A percentile compares a stretch with the other conserved stretches of the same genome.
phyloP scores from a whole-genome alignment of 2,888 invertebrate genomes.

The Harpalus rubripes region DNA sequence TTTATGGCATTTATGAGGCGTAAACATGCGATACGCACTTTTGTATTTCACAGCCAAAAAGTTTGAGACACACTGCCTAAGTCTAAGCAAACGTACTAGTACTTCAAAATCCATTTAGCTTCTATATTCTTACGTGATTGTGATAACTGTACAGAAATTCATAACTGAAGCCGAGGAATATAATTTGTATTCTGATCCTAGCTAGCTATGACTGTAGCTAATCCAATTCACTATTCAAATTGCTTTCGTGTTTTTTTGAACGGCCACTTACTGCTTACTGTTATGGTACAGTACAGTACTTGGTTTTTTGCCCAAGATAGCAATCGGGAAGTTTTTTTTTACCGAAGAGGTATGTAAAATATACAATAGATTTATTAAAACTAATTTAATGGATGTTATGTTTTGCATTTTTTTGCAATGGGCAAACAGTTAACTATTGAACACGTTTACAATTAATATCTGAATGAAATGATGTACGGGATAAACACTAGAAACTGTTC shows the following conservation, averaged over 20 bases:
- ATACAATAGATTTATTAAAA: conserved; percentile 3
- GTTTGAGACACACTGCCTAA: no score
- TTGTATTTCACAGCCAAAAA: no score
- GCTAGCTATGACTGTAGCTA: neutral
- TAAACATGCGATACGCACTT: no score
- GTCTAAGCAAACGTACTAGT: neutral
- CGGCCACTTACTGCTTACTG: conserved; percentile 18
- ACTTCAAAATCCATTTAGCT: conserved; percentile 51
- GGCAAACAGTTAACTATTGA: neutral
- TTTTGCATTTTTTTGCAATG: neutral
- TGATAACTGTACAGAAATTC: conserved; percentile 48
- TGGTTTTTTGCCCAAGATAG: conserved; percentile 18
- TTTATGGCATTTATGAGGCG: no score
- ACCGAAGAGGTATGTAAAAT: neutral
- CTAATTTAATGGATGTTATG: neutral
- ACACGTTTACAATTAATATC: neutral
- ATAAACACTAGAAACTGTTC: no score
- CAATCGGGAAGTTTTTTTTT: conserved; percentile 17
- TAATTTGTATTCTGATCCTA: conserved; percentile 43
- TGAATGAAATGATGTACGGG: neutral
- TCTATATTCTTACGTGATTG: conserved; percentile 47
- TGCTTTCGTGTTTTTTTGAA: conserved; percentile 41
- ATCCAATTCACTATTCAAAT: conserved; percentile 52
- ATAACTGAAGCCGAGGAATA: conserved; percentile 6
- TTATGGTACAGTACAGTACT: conserved; percentile 35